Percentiles rank a stretch among this genome's conserved stretches.
These are phyloP conservation scores for Acrocephalus arundinaceus DNA, from an alignment of 2,113 vertebrate genomes.

Conservation along the genomic window DNA sequence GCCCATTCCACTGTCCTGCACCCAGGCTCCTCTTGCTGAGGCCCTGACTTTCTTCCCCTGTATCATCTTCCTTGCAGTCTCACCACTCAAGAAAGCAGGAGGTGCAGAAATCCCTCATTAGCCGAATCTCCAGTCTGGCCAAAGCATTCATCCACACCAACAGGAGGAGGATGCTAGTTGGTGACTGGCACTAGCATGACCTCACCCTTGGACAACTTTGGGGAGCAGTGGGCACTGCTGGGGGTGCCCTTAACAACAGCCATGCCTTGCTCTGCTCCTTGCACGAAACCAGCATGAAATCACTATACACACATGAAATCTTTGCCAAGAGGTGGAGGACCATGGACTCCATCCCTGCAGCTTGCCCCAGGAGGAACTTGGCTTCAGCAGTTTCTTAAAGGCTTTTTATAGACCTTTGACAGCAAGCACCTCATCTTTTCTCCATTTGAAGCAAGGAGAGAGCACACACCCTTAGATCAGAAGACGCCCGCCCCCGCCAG, in stretches of 20 bases:
- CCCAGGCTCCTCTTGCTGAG: background rate
- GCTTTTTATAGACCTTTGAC: background rate
- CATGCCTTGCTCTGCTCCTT: background rate
- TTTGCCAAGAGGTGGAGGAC: background rate
- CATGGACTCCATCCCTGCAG: background rate
- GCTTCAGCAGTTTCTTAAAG: background rate
- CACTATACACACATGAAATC: background rate
- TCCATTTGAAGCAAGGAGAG: background rate
- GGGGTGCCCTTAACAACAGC: background rate
- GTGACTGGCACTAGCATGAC: background rate
- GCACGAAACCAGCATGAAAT: background rate
- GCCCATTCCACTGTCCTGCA: background rate
- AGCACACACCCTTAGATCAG: rapidly evolving
- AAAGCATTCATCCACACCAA: background rate
- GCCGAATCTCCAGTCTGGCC: background rate
- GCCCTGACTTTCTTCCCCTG: background rate
- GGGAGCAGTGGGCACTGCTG: background rate
- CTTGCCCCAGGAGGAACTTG: background rate
- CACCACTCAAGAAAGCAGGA: background rate
- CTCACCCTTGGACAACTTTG: background rate
- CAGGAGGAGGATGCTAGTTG: background rate
- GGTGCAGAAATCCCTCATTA: background rate
- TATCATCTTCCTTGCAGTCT: background rate
- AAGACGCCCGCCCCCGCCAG: rapidly evolving
- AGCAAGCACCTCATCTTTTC: background rate